phyloP scores from a whole-genome alignment of 2,113 vertebrate species.

The Chlorodrepanis virens region DNA sequence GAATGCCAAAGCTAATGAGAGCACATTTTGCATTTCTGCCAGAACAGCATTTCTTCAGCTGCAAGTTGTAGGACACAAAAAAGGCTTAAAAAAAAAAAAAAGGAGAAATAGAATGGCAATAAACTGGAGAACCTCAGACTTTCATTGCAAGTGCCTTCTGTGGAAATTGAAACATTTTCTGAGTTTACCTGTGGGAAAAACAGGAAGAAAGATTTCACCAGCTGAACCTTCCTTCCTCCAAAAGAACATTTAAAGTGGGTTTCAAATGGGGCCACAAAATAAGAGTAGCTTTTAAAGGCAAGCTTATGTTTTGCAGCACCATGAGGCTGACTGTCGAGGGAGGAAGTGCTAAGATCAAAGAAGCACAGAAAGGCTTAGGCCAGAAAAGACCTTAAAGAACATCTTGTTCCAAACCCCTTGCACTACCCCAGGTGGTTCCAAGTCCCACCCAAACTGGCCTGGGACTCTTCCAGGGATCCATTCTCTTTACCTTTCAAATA shows the following conservation, averaged over 20 bases:
- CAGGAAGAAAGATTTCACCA: not conserved
- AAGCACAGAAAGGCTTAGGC: not conserved
- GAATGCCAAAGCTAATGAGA: not conserved
- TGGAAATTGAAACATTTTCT: not conserved
- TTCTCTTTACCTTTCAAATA: too few relatives aligned
- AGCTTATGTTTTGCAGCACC: not conserved
- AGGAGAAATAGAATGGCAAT: not conserved
- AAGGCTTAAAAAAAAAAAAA: not conserved
- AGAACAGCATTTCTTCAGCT: not conserved
- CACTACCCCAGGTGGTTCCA: not conserved
- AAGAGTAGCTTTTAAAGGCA: not conserved
- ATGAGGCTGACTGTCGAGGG: rapidly evolving
- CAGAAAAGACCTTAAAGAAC: not conserved
- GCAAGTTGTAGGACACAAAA: not conserved
- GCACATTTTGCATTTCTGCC: conserved; percentile 1
- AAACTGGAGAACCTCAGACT: not conserved
- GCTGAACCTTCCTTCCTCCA: not conserved
- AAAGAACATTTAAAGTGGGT: not conserved
- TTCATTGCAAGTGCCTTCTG: not conserved
- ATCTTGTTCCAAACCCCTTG: not conserved
- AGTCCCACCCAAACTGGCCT: rapidly evolving
- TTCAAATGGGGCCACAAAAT: not conserved
- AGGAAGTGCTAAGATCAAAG: not conserved
- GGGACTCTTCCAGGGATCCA: not conserved
- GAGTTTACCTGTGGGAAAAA: not conserved